Evolutionary conservation across 2,888 invertebrate genomes (phyloP).

Genomic region (Pachydiplax longipennis): DNA sequence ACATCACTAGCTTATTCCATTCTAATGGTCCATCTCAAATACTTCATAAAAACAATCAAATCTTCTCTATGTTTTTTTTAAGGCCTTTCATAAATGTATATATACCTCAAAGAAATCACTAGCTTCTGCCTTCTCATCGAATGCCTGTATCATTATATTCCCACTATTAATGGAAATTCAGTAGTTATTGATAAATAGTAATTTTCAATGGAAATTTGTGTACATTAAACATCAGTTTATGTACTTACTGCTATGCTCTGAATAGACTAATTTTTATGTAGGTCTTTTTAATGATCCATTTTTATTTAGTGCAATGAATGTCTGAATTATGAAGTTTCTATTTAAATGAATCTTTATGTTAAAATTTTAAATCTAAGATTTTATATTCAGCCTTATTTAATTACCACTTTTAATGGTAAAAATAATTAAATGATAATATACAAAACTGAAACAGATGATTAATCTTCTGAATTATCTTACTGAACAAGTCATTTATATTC

Average conservation of each 20-base stretch:
- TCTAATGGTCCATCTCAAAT: background rate
- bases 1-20: background rate
- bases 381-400: constrained; percentile 17
- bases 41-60: background rate
- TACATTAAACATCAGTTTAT: background rate
- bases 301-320: constrained; percentile 19
- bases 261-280: background rate
- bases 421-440: background rate
- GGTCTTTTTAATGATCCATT: background rate
- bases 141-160: constrained; percentile 6
- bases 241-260: constrained; percentile 17
- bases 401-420: background rate
- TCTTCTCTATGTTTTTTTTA: background rate
- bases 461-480: background rate
- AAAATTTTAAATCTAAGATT: background rate
- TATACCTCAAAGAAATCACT: constrained; percentile 1
- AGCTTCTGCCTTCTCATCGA: background rate
- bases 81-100: constrained; percentile 9
- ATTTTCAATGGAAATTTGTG: constrained; percentile 24
- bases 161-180: background rate
- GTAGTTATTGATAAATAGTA: constrained; percentile 7
- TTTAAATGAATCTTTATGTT: background rate
- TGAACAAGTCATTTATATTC: background rate
- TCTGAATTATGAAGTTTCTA: background rate
- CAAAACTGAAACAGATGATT: background rate